Base-by-base conservation (phyloP, 2,888 invertebrate genomes). In the Ichneumoninae sp. region DNA sequence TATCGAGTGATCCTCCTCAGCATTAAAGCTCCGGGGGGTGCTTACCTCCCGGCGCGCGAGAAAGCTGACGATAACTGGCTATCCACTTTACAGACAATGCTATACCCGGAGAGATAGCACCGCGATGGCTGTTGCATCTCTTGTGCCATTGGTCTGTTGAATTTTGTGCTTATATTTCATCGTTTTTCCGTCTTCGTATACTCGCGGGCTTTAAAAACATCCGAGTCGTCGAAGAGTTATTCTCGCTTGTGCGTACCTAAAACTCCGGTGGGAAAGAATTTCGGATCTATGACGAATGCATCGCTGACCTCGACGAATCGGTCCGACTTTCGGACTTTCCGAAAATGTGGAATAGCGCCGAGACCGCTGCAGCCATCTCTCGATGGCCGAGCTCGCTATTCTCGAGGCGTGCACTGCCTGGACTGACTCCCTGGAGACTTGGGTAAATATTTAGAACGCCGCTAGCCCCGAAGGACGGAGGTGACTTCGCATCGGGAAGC, bases 391-490 rank as follows among this genome's bases (percentile, higher is more conserved):
- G 40, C 19, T 30, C 30, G 44, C 10, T 68, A 73, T 78, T 68
- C 68, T 71, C 60, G 63, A 50, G 57, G 75, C 22, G 52, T 63
- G n/a, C 22, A 70, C 44, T 1, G 70, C 19, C 63, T 63, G 22
- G 40, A 70, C 33, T 26, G 5, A 44, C 63, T 71, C 70, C 65
- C 70, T 13, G 57, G 79, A 71, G 75, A 76, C 26, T 70, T 50
- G 8, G 63, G 57, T 80, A 83, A 83, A 83, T 83, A 83, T 83
- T 83, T 83, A 83, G 47, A 36, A 22, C 54, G 54, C 70, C 57
- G 83, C 40, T 30, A 54, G 70, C 57, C 57, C 52, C 68, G 47
- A 33, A 40, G 52, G 54, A 36, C 33, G 54, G 54, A 36, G 36
- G 40, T n/a, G 36, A 54, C 75, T 22, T 76, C 71, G 75, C 71